These are phyloP conservation scores for Spodoptera exigua DNA, from an alignment of 2,888 invertebrate species.

Conservation along the genomic window DNA sequence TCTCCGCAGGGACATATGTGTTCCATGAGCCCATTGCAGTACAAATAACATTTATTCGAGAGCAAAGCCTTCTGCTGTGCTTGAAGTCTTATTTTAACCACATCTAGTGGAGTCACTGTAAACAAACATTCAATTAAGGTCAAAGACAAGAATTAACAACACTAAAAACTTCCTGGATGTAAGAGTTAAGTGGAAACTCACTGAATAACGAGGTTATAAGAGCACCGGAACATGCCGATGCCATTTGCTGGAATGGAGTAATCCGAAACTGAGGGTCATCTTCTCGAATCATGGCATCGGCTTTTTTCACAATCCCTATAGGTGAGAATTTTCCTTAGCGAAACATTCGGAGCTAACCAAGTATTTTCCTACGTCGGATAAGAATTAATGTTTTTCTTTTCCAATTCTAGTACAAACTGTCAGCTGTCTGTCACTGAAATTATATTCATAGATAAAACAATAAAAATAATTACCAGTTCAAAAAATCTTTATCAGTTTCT, in stretches of 20 bases:
- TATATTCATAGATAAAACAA: background rate
- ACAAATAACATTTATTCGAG: conserved; percentile 97
- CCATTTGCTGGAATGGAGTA: conserved; percentile 94
- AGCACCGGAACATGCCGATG: conserved; percentile 96
- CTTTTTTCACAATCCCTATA: conserved; percentile 27
- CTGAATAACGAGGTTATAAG: conserved; percentile 96
- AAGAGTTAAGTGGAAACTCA: conserved; percentile 79
- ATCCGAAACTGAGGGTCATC: conserved; percentile 94
- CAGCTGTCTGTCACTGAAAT: conserved; percentile 6
- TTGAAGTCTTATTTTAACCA: conserved; percentile 99
- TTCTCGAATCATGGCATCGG: conserved; percentile 81
- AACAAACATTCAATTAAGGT: conserved; percentile 54
- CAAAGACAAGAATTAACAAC: background rate
- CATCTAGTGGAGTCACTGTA: conserved; percentile 99
- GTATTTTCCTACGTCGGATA: conserved; percentile 21
- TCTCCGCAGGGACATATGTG: conserved; percentile 96
- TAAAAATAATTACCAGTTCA: too few relatives aligned
- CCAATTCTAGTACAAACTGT: conserved; percentile 2
- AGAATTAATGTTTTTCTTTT: conserved; percentile 23
- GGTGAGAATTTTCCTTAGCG: conserved; percentile 16
- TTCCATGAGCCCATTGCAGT: conserved; percentile 99
- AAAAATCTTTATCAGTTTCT: too few relatives aligned
- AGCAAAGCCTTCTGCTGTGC: conserved; percentile 96
- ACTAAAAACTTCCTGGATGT: conserved; percentile 1
- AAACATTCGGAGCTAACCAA: conserved; percentile 39